A percentile compares a stretch with the other conserved stretches of the same genome.
Conservation (phyloP, 2,113 vertebrate genomes). For the Pangasianodon hypophthalmus region DNA sequence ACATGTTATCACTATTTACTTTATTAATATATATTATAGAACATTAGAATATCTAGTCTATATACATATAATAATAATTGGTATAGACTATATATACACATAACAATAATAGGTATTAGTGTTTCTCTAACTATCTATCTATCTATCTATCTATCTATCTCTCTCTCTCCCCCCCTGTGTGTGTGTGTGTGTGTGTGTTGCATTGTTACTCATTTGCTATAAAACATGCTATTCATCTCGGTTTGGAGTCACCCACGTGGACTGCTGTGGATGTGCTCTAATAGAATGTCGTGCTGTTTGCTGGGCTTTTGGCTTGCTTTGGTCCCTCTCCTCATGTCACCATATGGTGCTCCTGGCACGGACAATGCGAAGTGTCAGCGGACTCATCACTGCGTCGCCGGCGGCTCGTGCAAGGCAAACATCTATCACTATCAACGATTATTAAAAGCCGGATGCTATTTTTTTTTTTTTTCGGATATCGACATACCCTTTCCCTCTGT, state of each 20-base stretch:
- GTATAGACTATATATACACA: no score
- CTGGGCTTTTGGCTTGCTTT: constrained; percentile 59
- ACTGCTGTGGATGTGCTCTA: constrained; percentile 66
- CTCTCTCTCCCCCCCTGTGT: not conserved
- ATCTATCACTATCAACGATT: constrained; percentile 58
- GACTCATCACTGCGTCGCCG: constrained; percentile 44
- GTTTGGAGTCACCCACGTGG: constrained; percentile 64
- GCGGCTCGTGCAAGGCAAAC: constrained; percentile 50
- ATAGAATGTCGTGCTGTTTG: constrained; percentile 77
- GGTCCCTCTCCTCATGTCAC: constrained; percentile 76
- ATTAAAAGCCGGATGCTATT: constrained; percentile 42
- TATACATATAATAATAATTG: not conserved
- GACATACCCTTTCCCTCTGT: not conserved
- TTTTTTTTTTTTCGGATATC: not conserved
- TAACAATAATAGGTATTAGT: not conserved
- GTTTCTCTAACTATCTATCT: not conserved
- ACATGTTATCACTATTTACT: not conserved
- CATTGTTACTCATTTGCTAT: constrained; percentile 55
- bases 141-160: not conserved
- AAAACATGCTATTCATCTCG: constrained; percentile 49
- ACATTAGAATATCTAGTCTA: not conserved
- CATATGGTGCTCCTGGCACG: constrained; percentile 78
- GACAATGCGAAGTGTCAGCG: constrained; percentile 50
- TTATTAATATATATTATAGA: not conserved
- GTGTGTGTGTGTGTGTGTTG: constrained; percentile 27